Conservation (phyloP, 2,797 vertebrate species). For the Nasua narica region DNA sequence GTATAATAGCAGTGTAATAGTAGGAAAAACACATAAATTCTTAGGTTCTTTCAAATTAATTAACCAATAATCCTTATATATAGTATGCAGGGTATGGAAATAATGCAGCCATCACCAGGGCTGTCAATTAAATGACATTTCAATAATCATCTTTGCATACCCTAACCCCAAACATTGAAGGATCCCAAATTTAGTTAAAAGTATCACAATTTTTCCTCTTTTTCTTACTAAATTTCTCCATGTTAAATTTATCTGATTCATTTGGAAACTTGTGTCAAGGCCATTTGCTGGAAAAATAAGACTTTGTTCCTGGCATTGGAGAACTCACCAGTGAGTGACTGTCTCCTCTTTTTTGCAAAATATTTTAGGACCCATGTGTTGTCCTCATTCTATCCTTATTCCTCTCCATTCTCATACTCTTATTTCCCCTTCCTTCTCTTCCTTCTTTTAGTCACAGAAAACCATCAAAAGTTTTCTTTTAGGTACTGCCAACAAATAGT, state of each 20-base stretch:
- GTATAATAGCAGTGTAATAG: background rate
- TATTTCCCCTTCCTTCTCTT: background rate
- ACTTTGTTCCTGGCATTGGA: background rate
- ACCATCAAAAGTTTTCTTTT: background rate
- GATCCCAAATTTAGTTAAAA: background rate
- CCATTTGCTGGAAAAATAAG: background rate
- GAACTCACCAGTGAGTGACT: background rate
- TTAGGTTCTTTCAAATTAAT: background rate
- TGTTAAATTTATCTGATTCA: background rate
- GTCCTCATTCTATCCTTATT: background rate
- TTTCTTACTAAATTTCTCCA: background rate
- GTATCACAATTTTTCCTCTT: background rate
- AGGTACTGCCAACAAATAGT: background rate
- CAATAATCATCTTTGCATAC: background rate
- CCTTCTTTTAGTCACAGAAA: background rate
- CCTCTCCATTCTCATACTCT: background rate
- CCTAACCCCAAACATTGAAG: background rate
- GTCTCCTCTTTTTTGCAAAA: background rate
- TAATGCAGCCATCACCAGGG: background rate
- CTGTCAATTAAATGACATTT: background rate
- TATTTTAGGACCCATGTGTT: background rate
- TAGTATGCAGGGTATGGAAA: background rate
- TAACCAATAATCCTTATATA: background rate
- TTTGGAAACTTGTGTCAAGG: background rate
- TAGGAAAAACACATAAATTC: background rate